Base-by-base conservation (phyloP, 2,888 invertebrate genomes). In the Drosophila percnosoma region DNA sequence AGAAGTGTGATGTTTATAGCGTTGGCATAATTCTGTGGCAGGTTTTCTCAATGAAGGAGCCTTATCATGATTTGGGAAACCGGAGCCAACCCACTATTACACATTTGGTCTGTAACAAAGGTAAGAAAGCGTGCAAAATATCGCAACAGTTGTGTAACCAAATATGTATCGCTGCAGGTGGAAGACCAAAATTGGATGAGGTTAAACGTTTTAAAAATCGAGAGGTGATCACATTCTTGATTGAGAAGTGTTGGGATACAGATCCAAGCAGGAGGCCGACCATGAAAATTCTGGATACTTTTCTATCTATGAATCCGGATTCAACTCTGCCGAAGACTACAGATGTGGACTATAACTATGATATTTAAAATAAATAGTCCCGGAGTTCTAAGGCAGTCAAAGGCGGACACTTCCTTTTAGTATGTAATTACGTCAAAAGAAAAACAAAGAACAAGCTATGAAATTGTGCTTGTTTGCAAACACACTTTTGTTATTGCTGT, bases 121-220 rank as follows among this genome's bases (percentile, higher is more conserved):
- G 27, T 27, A 27, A 27, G 27, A 27, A 27, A 27, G 27, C 27
- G 2, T 27, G 27, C 27, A 27, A 27, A 27, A 27, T 27, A 27
- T n/a, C 7, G 7, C 10, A 34, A 53, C 2, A 53, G 34, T 8
- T 33, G 10, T 18, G 13, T 24, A 40, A 8, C 31, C 10, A 33
- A 15, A 33, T 24, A 24, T 15, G 11, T 4, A 53, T 11, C n/a
- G 1, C 8, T 55, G 2, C 27, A 55, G 38, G 0, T 27, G 0
- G 0, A 21, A 42, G 40, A 29, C 33, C 31, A 8, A 0, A 0
- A 3, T 18, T 45, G 11, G 0, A 24, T 10, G 4, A 24, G 2
- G 10, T 24, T 54, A 27, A 27, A 11, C 0, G 0, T 7, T 11
- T n/a, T 10, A 0, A 0, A 0, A 27, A 27, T 38, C 36, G 27